Base-by-base conservation (phyloP, 2,888 invertebrate genomes). In the Athrips mouffetella region DNA sequence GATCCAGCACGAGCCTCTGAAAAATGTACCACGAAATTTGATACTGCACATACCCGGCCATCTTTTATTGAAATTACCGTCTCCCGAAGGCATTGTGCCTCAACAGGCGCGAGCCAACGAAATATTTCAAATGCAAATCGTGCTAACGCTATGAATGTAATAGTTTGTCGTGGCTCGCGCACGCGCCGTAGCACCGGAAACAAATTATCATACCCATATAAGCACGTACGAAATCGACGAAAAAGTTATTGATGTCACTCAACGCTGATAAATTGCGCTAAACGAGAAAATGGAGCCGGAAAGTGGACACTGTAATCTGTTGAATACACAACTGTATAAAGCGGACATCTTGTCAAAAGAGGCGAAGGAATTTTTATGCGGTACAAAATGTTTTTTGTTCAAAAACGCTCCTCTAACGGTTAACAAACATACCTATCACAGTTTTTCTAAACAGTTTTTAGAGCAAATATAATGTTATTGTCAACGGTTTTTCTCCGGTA, bases 111-210 rank as follows among this genome's bases (percentile, higher is more conserved):
- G 80, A 79, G 76, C 73, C 74, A 69, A 82, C 77, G 69, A 83
- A 85, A 85, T 86, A 81, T 82, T 87, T 88, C 87, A 87, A 85
- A 88, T 88, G 87, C 88, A 88, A 88, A 88, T 88, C 87, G 88
- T 86, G 85, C 82, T 72, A 78, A 77, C 79, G 80, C 81, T 72
- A 83, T 87, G 85, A 88, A 84, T 84, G 87, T 86, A 84, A 85
- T 81, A 82, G 85, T 82, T 77, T 78, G 84, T 86, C 84, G 86
- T 80, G 85, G 66, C 73, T 62, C 73, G 88, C 86, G 87, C 87
- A 86, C 88, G 87, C 85, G 86, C 76, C 80, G 77, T 65, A 76
- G 41, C 76, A 81, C 86, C 88, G 88, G 88, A 87, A 85, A 88
- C 80, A 87, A 87, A 88, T 88, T 88, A 87, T 86, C 88, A 87